A percentile compares a stretch with the other conserved stretches of the same genome.
Evolutionary conservation across 2,797 vertebrate species (phyloP).

Genomic region (Peromyscus nudipes): DNA sequence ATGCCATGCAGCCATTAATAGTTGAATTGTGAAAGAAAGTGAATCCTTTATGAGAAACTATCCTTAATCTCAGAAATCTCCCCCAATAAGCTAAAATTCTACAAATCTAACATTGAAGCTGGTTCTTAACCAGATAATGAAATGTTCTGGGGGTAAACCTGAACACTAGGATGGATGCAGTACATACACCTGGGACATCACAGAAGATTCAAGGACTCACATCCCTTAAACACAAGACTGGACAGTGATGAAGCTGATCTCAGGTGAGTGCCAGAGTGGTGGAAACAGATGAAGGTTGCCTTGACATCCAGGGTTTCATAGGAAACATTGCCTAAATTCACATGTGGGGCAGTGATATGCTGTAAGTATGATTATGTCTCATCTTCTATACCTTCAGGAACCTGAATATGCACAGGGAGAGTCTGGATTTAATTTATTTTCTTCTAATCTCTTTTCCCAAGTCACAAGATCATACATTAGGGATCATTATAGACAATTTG

Average conservation of each 20-base stretch:
- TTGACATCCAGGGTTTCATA: accelerated
- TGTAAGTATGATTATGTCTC: too few relatives aligned
- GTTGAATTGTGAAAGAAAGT: not conserved
- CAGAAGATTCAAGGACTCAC: too few relatives aligned
- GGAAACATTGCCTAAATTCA: not conserved
- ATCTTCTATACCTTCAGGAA: too few relatives aligned
- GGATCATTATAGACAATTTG: too few relatives aligned
- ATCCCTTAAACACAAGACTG: not conserved
- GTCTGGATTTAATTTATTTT: not conserved
- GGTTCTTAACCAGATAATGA: not conserved
- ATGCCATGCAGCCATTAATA: not conserved
- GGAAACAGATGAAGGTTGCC: accelerated
- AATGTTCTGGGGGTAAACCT: not conserved
- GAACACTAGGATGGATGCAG: accelerated
- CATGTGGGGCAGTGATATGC: accelerated
- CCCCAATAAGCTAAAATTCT: not conserved
- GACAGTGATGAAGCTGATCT: not conserved
- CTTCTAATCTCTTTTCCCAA: not conserved
- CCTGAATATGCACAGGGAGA: not conserved
- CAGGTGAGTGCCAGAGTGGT: not conserved
- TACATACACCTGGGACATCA: not conserved
- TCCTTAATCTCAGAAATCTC: too few relatives aligned
- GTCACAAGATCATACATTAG: too few relatives aligned
- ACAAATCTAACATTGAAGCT: too few relatives aligned
- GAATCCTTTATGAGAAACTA: not conserved